Percentiles rank a stretch among this genome's conserved stretches.
Evolutionary conservation across 2,113 vertebrate species (phyloP).

Genomic region (Miniopterus natalensis): DNA sequence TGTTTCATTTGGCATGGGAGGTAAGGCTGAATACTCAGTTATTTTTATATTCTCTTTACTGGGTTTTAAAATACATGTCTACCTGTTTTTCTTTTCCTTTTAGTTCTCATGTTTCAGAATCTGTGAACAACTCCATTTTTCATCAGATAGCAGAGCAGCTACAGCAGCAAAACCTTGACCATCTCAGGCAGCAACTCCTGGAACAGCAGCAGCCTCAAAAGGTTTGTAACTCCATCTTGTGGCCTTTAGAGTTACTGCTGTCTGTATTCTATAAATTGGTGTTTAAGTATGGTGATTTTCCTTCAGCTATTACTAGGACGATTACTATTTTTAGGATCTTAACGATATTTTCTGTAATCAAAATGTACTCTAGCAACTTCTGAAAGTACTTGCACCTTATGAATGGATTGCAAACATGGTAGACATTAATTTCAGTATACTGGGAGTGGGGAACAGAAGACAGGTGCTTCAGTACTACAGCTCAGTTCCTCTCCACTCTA

Average conservation of each 20-base stretch:
- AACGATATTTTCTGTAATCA: neutral
- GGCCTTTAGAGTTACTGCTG: slow-evolving; percentile 58
- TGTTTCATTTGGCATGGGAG: neutral
- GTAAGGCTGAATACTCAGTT: neutral
- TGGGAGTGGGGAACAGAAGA: neutral
- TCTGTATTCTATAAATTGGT: neutral
- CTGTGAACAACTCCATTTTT: slow-evolving; percentile 98
- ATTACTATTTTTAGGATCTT: slow-evolving; percentile 21
- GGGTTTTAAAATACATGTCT: neutral
- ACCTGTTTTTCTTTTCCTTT: slow-evolving; percentile 81
- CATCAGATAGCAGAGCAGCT: slow-evolving; percentile 98
- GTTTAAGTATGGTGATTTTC: neutral
- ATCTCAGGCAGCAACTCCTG: slow-evolving; percentile 97
- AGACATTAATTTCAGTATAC: neutral
- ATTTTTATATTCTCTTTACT: slow-evolving; percentile 11
- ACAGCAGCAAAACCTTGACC: slow-evolving; percentile 98
- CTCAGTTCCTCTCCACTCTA: neutral
- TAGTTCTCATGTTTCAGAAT: slow-evolving; percentile 96
- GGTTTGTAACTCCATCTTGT: slow-evolving; percentile 88
- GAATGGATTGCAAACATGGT: neutral
- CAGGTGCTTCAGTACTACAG: neutral
- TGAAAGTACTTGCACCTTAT: neutral
- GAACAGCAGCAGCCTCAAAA: slow-evolving; percentile 93
- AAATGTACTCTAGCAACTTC: neutral
- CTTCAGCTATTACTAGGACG: neutral